Conservation (phyloP, 2,888 invertebrate species). For the Lepidochrysops patricia region DNA sequence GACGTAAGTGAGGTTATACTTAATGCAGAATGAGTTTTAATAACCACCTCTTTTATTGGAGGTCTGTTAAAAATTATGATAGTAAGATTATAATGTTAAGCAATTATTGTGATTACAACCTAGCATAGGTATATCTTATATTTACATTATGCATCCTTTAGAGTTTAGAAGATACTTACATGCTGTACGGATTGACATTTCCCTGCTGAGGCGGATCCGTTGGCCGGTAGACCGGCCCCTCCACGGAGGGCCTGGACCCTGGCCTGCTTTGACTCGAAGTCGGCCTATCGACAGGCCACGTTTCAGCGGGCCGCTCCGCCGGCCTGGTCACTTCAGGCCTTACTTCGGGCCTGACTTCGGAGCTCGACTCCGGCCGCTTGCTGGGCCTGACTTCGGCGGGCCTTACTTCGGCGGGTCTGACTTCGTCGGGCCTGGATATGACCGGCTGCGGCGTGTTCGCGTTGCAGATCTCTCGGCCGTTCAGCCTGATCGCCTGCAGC, state of each 20-base stretch:
- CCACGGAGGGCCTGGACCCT: conserved; percentile 36
- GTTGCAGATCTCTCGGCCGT: conserved; percentile 76
- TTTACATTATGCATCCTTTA: neutral
- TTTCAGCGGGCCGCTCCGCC: conserved; percentile 17
- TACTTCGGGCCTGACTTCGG: conserved; percentile 11
- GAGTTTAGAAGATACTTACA: conserved; percentile 39
- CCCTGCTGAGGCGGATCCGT: conserved; percentile 31
- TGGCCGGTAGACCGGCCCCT: conserved; percentile 49
- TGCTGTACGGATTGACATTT: conserved; percentile 42
- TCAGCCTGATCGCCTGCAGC: conserved; percentile 65
- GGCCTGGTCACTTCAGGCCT: conserved; percentile 19
- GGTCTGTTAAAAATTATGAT: too few species aligned
- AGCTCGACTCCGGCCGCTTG: conserved; percentile 6
- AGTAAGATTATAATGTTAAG: too few species aligned
- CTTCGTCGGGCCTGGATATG: conserved; percentile 33
- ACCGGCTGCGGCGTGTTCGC: conserved; percentile 45
- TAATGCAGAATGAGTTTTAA: too few species aligned
- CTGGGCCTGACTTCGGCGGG: conserved; percentile 17
- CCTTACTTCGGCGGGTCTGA: conserved; percentile 10
- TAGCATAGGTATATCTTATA: neutral
- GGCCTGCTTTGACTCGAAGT: conserved; percentile 24
- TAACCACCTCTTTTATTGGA: too few species aligned
- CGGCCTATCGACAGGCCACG: conserved; percentile 19
- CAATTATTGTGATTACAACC: too few species aligned
- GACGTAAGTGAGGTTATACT: too few species aligned